Base-by-base conservation (phyloP, 2,797 vertebrate species). In the Lutjanus argentimaculatus region DNA sequence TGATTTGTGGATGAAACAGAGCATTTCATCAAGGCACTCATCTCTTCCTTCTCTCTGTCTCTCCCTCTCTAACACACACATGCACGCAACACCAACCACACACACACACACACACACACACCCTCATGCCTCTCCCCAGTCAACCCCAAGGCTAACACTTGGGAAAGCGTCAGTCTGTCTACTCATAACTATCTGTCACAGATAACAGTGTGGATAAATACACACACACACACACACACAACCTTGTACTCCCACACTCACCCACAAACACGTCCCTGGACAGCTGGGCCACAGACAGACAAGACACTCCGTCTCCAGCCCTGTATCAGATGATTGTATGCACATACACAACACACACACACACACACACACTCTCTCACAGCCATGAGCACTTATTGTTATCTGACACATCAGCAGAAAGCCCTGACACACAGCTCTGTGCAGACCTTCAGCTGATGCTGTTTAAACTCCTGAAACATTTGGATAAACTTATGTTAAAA, bases 91-190 rank as follows among this genome's bases (percentile, higher is more conserved):
- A 45, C 62, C 64, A 67, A 43, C 42, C 48, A 69, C 65, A 55
- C 74, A 61, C 77, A 68, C 56, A 56, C 79, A 75, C 55, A 67
- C 21, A 67, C 66, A 78, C 62, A 76, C 74, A 56, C 67, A 8
- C 57, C 8, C 36, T 46, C 14, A 16, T 16, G 56, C 57, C 72
- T 84, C 77, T 77, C 66, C 51, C 66, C 49, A 46, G 69, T 56
- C 83, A 17, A 63, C 83, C 91, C 79, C 68, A 83, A 90, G 86
- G 88, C 79, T 71, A 89, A 88, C 91, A 88, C 89, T 91, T 85
- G 82, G 85, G 88, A 92, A 80, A 89, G 90, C 91, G 91, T 94
- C 93, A 91, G 83, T 77, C 90, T 92, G 93, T 93, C 93, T 94
- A 88, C 92, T 91, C 89, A 86, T 87, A 84, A 92, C 92, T 91